Evolutionary conservation across 2,888 invertebrate genomes (phyloP).

Genomic region (Amphiduros pacificus): DNA sequence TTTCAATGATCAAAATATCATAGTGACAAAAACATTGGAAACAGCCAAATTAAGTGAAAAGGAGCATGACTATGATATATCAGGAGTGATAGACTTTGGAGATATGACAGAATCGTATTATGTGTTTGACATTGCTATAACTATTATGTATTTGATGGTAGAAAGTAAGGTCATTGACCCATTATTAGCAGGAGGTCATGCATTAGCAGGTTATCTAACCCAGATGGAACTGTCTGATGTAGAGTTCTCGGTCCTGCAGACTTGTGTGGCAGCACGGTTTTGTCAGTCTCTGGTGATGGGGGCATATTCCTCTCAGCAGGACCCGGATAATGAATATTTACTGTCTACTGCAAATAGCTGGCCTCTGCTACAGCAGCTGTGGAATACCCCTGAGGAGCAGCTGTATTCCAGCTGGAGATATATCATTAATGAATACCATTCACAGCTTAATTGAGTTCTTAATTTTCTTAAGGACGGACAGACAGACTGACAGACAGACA

Average conservation of each 20-base stretch:
- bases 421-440: too few species aligned
- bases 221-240: constrained; percentile 67
- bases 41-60: constrained; percentile 51
- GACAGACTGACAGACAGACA: too few species aligned
- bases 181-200: constrained; percentile 60
- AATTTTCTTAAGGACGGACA: too few species aligned
- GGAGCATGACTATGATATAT: constrained; percentile 65
- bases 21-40: constrained; percentile 62
- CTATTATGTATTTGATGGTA: constrained; percentile 79
- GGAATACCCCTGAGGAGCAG: constrained; percentile 34
- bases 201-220: constrained; percentile 75
- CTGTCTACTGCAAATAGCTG: constrained; percentile 65
- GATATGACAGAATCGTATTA: constrained; percentile 74
- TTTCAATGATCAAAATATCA: constrained; percentile 85
- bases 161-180: constrained; percentile 65
- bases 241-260: constrained; percentile 71
- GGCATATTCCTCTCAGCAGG: constrained; percentile 72
- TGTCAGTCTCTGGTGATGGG: constrained; percentile 85
- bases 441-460: too few species aligned
- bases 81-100: constrained; percentile 83
- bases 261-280: constrained; percentile 76
- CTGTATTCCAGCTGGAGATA: constrained; percentile 28
- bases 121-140: constrained; percentile 81
- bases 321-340: constrained; percentile 80
- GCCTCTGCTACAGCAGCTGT: constrained; percentile 40